Evolutionary conservation across 2,888 invertebrate genomes (phyloP), one percentile per base, ranked within the genome.

Genomic region (Eremobia ochroleuca): DNA sequence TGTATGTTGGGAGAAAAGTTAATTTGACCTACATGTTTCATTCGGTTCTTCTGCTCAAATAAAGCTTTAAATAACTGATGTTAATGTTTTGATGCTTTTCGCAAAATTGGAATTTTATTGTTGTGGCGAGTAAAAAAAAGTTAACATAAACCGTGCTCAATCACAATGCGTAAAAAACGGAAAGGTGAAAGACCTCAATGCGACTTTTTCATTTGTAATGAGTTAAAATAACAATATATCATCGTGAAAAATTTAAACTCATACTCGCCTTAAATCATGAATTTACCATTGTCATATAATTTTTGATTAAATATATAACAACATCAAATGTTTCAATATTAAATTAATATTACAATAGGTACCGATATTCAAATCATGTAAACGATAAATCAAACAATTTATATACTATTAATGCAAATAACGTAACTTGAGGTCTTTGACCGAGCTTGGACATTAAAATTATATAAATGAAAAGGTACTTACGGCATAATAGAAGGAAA

Each of bases 351-450:
- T 34, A 76, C 37, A 69, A 66, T 55, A 21, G 11, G n/a, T 37
- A 83, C 40, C 15, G 1, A 71, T 67, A 49, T 61, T 69, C 40
- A 34, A 83, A 74, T 78, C 25, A 62, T 69, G 40, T 61, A 52
- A 65, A 76, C 52, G 58, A 69, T 83, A 72, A 74, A 81, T 81
- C 68, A 83, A 31, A 64, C 15, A 65, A 62, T 61, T 75, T 65
- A 78, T 73, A 37, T 59, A 59, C 15, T 62, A 67, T 62, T 34
- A 6, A 67, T 67, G 66, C 58, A 65, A 73, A 80, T 79, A 67
- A 71, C 34, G 25, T 49, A 58, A 40, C 31, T 34, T 61, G 49
- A 84, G 85, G 77, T 84, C 74, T 74, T 74, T 84, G 83, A 81
- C 83, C 83, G 52, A 68, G 46, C 66, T 34, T 59, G 59, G 46